These are phyloP conservation scores for Scaptodrosophila latifasciaeformis DNA, from an alignment of 2,888 invertebrate species.

Conservation along the genomic window DNA sequence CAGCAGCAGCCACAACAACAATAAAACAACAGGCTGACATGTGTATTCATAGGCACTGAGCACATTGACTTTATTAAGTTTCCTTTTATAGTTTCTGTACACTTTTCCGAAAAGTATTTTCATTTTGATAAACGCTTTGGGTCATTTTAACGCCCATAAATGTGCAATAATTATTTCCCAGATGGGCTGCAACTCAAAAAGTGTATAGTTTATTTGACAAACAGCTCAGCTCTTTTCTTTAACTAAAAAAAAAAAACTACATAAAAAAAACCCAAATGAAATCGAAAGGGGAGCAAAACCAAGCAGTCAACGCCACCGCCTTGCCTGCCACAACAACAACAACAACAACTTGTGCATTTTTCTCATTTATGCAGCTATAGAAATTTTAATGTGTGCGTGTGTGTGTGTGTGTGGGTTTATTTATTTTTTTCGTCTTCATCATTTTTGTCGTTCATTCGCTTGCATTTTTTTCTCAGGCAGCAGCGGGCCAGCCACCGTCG, in stretches of 20 bases:
- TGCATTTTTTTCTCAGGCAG: conserved; percentile 30
- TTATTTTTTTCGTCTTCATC: conserved; percentile 2
- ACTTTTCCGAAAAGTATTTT: no score
- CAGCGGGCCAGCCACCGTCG: conserved; percentile 25
- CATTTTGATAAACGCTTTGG: no score
- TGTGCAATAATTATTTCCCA: no score
- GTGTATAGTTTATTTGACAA: no score
- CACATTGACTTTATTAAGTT: conserved; percentile 58
- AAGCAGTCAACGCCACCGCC: conserved; percentile 10
- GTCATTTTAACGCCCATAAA: no score
- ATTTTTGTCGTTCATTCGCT: conserved; percentile 39
- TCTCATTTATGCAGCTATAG: conserved; percentile 58
- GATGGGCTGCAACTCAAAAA: no score
- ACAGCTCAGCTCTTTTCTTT: background rate
- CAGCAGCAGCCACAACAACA: conserved; percentile 29
- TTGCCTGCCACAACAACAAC: conserved; percentile 10
- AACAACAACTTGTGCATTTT: conserved; percentile 34
- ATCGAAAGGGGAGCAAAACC: conserved; percentile 54
- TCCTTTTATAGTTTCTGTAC: conserved; percentile 44
- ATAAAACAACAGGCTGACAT: conserved; percentile 34
- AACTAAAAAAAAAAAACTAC: conserved; percentile 4
- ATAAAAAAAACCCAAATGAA: conserved; percentile 49
- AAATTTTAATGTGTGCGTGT: conserved; percentile 34
- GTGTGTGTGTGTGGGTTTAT: conserved; percentile 12
- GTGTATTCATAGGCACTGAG: conserved; percentile 46